Evolutionary conservation across 2,888 invertebrate species (phyloP).

Genomic region (Capitulum mitella): DNA sequence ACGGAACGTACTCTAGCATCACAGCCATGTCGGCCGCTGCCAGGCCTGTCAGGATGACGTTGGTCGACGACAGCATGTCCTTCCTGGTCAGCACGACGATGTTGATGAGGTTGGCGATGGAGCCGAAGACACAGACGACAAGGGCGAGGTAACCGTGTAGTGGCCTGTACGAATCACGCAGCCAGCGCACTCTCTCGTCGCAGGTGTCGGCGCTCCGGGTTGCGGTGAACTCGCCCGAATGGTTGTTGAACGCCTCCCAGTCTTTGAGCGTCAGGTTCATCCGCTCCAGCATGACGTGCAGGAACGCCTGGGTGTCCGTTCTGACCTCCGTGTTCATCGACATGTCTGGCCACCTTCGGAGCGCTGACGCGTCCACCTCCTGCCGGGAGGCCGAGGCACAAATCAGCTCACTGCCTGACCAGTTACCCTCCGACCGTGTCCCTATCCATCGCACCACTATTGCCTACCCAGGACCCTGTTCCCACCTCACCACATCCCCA

Average conservation of each 20-base stretch:
- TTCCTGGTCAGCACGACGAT: constrained; percentile 79
- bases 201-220: constrained; percentile 26
- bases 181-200: constrained; percentile 39
- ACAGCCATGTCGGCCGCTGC: constrained; percentile 93
- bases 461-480: too few relatives aligned
- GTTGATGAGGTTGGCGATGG: constrained; percentile 81
- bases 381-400: too few relatives aligned
- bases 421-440: too few relatives aligned
- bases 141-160: constrained; percentile 79
- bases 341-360: not conserved
- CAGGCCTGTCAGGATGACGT: constrained; percentile 78
- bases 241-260: not conserved
- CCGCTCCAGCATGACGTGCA: not conserved
- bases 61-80: constrained; percentile 86
- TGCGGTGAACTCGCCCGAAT: constrained; percentile 27
- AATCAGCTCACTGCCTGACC: too few relatives aligned
- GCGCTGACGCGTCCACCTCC: too few relatives aligned
- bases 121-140: constrained; percentile 80
- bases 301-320: not conserved
- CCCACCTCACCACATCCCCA: too few relatives aligned
- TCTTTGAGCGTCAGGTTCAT: not conserved
- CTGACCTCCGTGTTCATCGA: not conserved
- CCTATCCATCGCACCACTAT: too few relatives aligned
- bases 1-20: constrained; percentile 82
- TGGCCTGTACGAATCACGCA: constrained; percentile 59